Evolutionary conservation across 2,797 vertebrate species (phyloP).

Genomic region (Acipenser oxyrinchus): DNA sequence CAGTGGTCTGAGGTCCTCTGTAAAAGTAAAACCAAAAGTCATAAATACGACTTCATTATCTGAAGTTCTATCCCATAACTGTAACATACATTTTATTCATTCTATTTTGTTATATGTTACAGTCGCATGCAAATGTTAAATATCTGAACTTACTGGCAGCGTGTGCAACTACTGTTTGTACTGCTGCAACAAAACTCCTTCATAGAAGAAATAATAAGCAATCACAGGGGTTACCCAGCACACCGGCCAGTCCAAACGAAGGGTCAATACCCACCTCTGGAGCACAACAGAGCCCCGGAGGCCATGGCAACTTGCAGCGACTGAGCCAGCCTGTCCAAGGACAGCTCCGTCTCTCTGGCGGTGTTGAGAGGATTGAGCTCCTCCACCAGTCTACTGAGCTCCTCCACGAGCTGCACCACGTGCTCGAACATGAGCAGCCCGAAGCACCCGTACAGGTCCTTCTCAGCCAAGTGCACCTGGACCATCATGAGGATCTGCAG

Average conservation of each 20-base stretch:
- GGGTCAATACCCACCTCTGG: slow-evolving; percentile 63
- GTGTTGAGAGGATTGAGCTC: slow-evolving; percentile 71
- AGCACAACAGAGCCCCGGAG: slow-evolving; percentile 82
- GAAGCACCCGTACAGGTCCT: slow-evolving; percentile 83
- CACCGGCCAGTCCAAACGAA: not conserved
- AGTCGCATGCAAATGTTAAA: too few relatives aligned
- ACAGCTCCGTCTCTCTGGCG: slow-evolving; percentile 75
- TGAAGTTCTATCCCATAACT: too few relatives aligned
- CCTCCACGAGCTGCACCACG: slow-evolving; percentile 76
- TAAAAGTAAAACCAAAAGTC: slow-evolving; percentile 22
- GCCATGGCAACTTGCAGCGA: slow-evolving; percentile 91
- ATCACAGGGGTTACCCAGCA: too few relatives aligned
- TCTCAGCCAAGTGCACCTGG: slow-evolving; percentile 82
- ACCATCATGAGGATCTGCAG: slow-evolving; percentile 83
- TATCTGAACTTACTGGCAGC: too few relatives aligned
- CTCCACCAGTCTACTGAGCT: slow-evolving; percentile 74
- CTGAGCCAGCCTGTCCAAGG: slow-evolving; percentile 86
- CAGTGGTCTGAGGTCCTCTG: slow-evolving; percentile 66
- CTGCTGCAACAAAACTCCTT: too few relatives aligned
- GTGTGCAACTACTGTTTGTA: too few relatives aligned
- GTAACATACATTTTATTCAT: too few relatives aligned
- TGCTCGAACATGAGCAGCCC: slow-evolving; percentile 82
- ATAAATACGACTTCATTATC: not conserved
- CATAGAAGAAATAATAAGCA: too few relatives aligned
- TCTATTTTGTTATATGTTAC: too few relatives aligned